These are phyloP conservation scores for Oscheius sp. DNA, from an alignment of 2,888 invertebrate species.

Conservation along the genomic window DNA sequence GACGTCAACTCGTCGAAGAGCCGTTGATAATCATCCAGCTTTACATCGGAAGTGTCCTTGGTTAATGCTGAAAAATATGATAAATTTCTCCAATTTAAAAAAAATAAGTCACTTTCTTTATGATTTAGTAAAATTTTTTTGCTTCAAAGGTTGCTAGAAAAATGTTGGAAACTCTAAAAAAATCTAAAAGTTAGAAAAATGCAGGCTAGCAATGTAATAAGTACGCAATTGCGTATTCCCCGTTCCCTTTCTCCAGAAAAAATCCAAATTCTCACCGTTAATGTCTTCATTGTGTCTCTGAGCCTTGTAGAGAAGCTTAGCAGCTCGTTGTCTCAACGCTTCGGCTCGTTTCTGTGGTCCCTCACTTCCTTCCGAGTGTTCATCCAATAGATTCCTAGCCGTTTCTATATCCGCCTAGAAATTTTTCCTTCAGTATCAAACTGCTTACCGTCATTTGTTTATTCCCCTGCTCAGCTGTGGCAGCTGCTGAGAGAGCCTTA, in stretches of 20 bases:
- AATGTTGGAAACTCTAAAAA: no score
- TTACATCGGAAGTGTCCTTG: conserved; percentile 59
- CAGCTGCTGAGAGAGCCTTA: conserved; percentile 44
- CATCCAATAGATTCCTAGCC: conserved; percentile 56
- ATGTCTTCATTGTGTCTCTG: conserved; percentile 63
- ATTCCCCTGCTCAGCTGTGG: conserved; percentile 48
- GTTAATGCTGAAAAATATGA: conserved; percentile 65
- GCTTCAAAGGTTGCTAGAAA: no score
- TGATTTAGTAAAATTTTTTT: no score
- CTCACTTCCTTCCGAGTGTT: conserved; percentile 63
- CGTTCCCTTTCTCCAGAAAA: not conserved
- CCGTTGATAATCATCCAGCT: conserved; percentile 56
- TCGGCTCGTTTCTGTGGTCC: conserved; percentile 63
- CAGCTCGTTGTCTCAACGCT: conserved; percentile 55
- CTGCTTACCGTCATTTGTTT: conserved; percentile 45
- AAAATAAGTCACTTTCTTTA: no score
- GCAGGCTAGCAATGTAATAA: no score
- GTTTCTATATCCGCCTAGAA: conserved; percentile 62
- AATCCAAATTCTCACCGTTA: conserved; percentile 6
- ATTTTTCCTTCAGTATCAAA: not conserved
- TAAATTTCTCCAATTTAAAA: no score
- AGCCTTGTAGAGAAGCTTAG: conserved; percentile 63
- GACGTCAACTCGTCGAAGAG: conserved; percentile 52
- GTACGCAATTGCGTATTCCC: not conserved
- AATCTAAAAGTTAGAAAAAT: not conserved